These are phyloP conservation scores for Dunckerocampus dactyliophorus DNA, from an alignment of 2,113 vertebrate species.

Conservation along the genomic window DNA sequence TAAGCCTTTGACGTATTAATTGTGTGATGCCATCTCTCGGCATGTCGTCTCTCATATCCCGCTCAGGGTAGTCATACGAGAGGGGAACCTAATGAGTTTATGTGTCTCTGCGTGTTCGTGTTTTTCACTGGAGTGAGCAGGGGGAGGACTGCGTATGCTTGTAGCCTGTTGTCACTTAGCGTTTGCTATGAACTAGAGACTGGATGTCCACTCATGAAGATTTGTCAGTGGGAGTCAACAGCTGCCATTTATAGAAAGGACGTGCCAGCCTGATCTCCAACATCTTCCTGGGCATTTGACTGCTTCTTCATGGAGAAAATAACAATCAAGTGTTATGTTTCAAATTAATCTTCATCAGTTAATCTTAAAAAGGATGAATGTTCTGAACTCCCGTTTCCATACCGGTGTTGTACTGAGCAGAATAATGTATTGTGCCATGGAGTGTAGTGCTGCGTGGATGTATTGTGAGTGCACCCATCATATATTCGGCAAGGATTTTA, in stretches of 20 bases:
- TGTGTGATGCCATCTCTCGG: slow-evolving; percentile 29
- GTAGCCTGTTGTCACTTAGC: slow-evolving; percentile 25
- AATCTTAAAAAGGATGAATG: too few relatives aligned
- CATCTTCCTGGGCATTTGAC: too few relatives aligned
- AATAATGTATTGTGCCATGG: too few relatives aligned
- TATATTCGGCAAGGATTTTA: too few relatives aligned
- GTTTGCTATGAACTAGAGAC: slow-evolving; percentile 20
- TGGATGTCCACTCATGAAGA: slow-evolving; percentile 23
- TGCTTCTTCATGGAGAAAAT: too few relatives aligned
- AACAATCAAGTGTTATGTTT: too few relatives aligned
- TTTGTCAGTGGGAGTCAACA: slow-evolving; percentile 30
- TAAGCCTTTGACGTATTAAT: slow-evolving; percentile 35
- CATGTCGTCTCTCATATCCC: slow-evolving; percentile 25
- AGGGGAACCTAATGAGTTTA: slow-evolving; percentile 18
- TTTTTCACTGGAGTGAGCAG: neutral
- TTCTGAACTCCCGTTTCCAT: too few relatives aligned
- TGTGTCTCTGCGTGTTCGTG: slow-evolving; percentile 15
- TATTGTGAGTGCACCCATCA: too few relatives aligned
- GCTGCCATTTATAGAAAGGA: slow-evolving; percentile 23
- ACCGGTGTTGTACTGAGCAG: too few relatives aligned
- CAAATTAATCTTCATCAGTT: too few relatives aligned
- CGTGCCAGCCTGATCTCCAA: slow-evolving; percentile 12
- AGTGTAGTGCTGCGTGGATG: too few relatives aligned
- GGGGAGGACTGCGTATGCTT: neutral
- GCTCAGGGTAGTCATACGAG: slow-evolving; percentile 18